Conservation (phyloP, 2,888 invertebrate genomes). For the Melipona beecheii region DNA sequence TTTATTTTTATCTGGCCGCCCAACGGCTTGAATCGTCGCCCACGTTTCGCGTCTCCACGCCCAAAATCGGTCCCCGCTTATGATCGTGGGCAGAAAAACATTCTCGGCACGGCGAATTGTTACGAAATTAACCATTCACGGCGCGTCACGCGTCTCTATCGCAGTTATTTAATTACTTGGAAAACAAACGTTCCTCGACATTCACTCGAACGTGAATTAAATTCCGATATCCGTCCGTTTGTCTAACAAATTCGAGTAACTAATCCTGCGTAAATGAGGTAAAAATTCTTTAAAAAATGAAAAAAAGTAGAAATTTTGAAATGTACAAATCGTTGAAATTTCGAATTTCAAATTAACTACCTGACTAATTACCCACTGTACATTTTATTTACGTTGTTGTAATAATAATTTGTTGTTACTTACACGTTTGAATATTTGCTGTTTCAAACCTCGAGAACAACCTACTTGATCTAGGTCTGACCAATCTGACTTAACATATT, state of each 20-base stretch:
- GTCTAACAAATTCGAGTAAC: neutral
- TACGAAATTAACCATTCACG: conserved; percentile 12
- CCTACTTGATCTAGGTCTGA: too few species aligned
- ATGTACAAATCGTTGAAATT: neutral
- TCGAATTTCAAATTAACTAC: neutral
- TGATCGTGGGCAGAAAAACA: neutral
- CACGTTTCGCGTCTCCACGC: conserved; percentile 22
- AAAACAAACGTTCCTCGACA: neutral
- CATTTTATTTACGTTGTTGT: too few species aligned
- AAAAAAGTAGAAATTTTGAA: too few species aligned
- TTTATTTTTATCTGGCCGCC: conserved; percentile 46
- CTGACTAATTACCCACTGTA: neutral
- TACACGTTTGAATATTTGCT: neutral
- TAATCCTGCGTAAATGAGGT: too few species aligned
- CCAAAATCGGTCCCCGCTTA: conserved; percentile 22
- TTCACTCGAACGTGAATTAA: neutral
- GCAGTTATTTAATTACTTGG: conserved; percentile 6
- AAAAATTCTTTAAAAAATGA: too few species aligned
- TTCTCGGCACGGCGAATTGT: neutral
- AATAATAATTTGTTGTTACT: too few species aligned
- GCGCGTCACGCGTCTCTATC: too few species aligned
- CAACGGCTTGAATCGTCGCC: conserved; percentile 36
- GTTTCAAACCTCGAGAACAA: neutral
- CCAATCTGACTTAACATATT: too few species aligned
- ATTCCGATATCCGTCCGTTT: neutral